Evolutionary conservation across 2,888 invertebrate species (phyloP), one percentile per base, ranked within the genome.

Genomic region (Andricus curvator): DNA sequence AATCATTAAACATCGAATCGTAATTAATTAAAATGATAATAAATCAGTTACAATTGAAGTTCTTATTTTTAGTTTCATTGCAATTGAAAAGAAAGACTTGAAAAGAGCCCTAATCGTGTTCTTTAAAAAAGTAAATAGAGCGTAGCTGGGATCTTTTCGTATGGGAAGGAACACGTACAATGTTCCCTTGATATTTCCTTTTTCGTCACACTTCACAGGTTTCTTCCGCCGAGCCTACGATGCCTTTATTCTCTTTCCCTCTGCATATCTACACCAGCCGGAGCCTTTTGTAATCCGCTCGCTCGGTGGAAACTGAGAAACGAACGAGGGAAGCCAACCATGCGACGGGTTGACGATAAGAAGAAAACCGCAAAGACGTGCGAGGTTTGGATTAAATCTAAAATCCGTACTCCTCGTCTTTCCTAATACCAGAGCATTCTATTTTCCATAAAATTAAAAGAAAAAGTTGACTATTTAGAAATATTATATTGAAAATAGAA

Each of bases 301-400:
- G 56, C 74, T 74, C 37, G 74, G 56, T 74, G 74, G 56, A 74
- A 74, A 74, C 74, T 56, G 74, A 74, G 70, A 70, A 70, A 70
- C 70, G 70, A 70, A 70, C 70, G 70, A 70, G 70, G 44, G 74
- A 74, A 74, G 74, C 74, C 74, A 74, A 74, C 56, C 74, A 74
- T 74, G 56, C 51, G 74, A 74, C 74, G 56, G 74, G 33, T 74
- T 74, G 74, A 33, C 74, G 74, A 74, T 74, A 74, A 56, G 74
- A 74, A 74, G 74, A 60, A 37, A 74, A 74, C 74, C 74, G 74
- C 74, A 74, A 74, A 74, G 74, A 74, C 74, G 74, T 60, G 74
- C 17, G 29, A 74, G 64, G 22, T 74, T 74, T 20, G n/a, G 33
- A 74, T 74, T 74, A 33, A 60, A 70, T 70, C 70, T 51, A 48